Base-by-base conservation (phyloP, 2,888 invertebrate genomes). In the Brachynemurus nebulosus region DNA sequence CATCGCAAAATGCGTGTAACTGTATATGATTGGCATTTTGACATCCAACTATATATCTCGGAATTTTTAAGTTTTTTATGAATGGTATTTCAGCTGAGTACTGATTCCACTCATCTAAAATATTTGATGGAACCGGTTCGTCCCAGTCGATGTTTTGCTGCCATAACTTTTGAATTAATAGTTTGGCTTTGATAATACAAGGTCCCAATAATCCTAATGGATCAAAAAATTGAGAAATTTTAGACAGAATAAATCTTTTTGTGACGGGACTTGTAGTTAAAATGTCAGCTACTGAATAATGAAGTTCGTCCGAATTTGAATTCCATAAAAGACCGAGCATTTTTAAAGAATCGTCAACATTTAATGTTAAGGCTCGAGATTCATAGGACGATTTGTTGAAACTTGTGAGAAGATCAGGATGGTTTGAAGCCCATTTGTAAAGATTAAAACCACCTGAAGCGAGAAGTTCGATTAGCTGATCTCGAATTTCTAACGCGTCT, bases 211-310 rank as follows among this genome's bases (percentile, higher is more conserved):
- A 47, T 12, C 51, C 51, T 6, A 50, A 40, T 3, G 50, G 52
- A 42, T 52, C 52, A 14, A 43, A 53, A 40, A 46, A 30, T 40
- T 34, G 43, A 30, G 48, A 45, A 1, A 47, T 44, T 5, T 48
- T 44, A 8, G 46, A 40, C 47, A 52, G 47, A 27, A 53, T 49
- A 8, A 18, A 47, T 40, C 52, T 36, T 27, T 54, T 53, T 14
- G 55, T 55, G 8, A 53, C 43, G 7, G 14, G 18, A 11, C 12
- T 8, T 12, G 4, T 40, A 11, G 19, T 18, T n/a, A 16, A 8
- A 8, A 23, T 21, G n/a, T 3, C n/a, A 18, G 19, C 14, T 8
- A n/a, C n/a, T n/a, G n/a, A n/a, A n/a, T 16, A 37, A 6, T 12
- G n/a, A 11, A 34, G 12, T 8, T 5, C n/a, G 14, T 43, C 43